Percentiles rank a stretch among this genome's conserved stretches.
Evolutionary conservation across 2,113 vertebrate genomes (phyloP).

Genomic region (Amia ocellicauda): DNA sequence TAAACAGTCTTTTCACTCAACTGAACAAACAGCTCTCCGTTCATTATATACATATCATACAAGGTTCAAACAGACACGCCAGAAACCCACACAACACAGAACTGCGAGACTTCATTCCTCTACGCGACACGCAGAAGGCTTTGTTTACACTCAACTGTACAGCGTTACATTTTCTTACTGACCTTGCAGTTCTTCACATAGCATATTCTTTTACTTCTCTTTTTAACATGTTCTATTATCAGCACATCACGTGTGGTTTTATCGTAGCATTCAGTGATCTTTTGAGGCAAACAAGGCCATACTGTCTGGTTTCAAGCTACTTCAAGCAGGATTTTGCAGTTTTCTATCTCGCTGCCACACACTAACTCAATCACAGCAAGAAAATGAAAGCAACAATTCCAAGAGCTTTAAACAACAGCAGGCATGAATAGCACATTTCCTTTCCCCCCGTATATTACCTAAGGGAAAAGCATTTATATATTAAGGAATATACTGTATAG

Average conservation of each 20-base stretch:
- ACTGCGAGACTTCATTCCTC: background rate
- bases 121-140: background rate
- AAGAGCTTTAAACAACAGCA: background rate
- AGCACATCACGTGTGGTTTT: background rate
- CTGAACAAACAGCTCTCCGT: slow-evolving; percentile 8
- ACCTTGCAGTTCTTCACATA: background rate
- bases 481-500: slow-evolving; percentile 8
- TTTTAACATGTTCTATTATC: slow-evolving; percentile 2
- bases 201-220: background rate
- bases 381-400: background rate
- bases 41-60: slow-evolving; percentile 37
- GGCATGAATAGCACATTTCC: background rate
- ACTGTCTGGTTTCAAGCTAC: background rate
- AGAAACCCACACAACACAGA: background rate
- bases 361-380: background rate
- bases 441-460: background rate
- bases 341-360: background rate
- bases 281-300: slow-evolving; percentile 8
- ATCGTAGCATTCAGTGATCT: background rate
- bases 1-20: slow-evolving; percentile 26
- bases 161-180: background rate
- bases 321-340: background rate
- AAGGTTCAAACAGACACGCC: background rate
- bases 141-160: too few relatives aligned
- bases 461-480: slow-evolving; percentile 31